These are phyloP conservation scores for Rhynchonycteris naso DNA, from an alignment of 2,797 vertebrate genomes.

Conservation along the genomic window DNA sequence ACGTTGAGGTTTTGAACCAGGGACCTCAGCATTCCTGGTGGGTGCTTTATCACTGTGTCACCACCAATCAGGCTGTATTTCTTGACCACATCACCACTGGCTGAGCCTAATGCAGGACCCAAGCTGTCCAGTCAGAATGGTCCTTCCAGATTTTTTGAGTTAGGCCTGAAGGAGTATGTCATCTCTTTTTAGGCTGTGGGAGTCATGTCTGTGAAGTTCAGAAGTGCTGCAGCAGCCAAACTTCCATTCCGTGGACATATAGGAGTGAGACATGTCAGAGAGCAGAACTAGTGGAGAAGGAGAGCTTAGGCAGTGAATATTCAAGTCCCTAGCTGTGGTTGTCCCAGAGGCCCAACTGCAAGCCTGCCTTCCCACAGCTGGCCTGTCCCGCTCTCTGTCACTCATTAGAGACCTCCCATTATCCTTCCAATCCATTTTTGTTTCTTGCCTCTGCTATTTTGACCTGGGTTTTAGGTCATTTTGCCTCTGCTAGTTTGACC, in stretches of 20 bases:
- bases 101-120: not conserved
- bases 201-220: not conserved
- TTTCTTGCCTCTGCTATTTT: not conserved
- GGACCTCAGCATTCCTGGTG: too few relatives aligned
- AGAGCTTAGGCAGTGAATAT: not conserved
- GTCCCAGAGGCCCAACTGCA: not conserved
- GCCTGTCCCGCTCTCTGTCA: not conserved
- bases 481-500: not conserved
- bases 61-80: not conserved
- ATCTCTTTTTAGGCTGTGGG: not conserved
- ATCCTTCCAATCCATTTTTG: not conserved
- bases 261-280: not conserved
- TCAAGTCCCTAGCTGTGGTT: not conserved
- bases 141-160: not conserved
- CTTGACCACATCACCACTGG: not conserved
- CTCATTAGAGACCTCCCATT: not conserved
- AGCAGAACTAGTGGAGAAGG: not conserved
- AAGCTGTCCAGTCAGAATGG: not conserved
- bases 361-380: not conserved
- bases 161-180: not conserved
- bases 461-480: not conserved
- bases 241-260: not conserved
- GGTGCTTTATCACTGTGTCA: too few relatives aligned
- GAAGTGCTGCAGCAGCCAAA: not conserved
- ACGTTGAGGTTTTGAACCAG: too few relatives aligned